Base-by-base conservation (phyloP, 2,113 vertebrate genomes). In the Nanorana parkeri region DNA sequence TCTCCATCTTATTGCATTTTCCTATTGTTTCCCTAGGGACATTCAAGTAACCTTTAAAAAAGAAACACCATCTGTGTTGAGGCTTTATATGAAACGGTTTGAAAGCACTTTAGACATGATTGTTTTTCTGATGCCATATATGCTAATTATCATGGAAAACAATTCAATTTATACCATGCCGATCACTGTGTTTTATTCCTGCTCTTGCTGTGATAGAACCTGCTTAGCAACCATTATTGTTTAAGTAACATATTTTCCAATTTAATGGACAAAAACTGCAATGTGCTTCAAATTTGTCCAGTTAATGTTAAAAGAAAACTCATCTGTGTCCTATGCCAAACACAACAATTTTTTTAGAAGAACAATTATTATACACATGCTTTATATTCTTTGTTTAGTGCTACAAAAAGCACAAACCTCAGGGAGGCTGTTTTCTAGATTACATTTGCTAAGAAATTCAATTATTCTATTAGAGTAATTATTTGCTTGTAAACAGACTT, bases 381-480 rank as follows among this genome's bases (percentile, higher is more conserved):
- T 61, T 55, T 11, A 56, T 47, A 21, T 21, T 65, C 65, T 80
- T 79, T 79, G 65, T 68, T 79, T 24, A 17, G 51, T 56, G 32
- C 32, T 23, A 10, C 23, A 69, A 79, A 68, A 16, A 68, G 41
- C 28, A 10, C 4, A 60, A 79, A 60, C 78, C 78, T 61, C 32
- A 51, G 55, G 54, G 78, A 69, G 16, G 32, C 26, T 69, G 66
- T 71, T 69, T 32, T 54, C n/a, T 41, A 69, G 32, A 80, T 51
- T 69, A 61, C 47, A 55, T 69, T 56, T 80, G 60, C 16, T 58
- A 24, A 69, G 51, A 69, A 80, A 60, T 80, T 80, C 32, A 61
- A 26, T 80, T 68, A 68, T 80, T 80, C 78, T 61, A 56, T 80
- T 80, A 61, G 55, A 69, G n/a, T 51, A 80, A 80, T 61, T 21